Percentiles rank a stretch among this genome's conserved stretches.
Conservation (phyloP, 2,797 vertebrate genomes). For the Pseudomugil tenellus region DNA sequence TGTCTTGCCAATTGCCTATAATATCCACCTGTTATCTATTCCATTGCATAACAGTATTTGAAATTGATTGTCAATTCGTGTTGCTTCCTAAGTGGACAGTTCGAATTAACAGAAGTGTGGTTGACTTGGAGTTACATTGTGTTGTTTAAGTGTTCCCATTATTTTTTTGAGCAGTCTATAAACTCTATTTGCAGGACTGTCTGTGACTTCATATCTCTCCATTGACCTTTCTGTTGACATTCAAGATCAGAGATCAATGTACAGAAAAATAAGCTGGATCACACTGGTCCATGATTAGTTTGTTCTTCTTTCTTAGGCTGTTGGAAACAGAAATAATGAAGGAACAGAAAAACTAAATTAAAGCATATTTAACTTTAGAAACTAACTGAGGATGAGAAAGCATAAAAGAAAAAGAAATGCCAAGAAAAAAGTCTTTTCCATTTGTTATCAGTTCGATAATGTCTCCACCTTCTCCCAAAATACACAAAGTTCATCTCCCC, state of each 20-base stretch:
- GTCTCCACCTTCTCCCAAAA: slow-evolving; percentile 28
- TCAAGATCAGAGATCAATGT: slow-evolving; percentile 1
- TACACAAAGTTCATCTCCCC: slow-evolving; percentile 17
- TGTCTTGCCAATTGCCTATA: too few species aligned
- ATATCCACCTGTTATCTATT: too few species aligned
- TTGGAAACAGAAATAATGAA: not conserved
- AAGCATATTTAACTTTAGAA: not conserved
- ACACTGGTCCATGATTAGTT: not conserved
- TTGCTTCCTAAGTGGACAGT: too few species aligned
- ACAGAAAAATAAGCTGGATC: not conserved
- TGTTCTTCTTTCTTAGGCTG: not conserved
- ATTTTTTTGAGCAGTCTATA: too few species aligned
- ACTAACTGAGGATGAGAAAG: not conserved
- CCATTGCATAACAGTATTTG: too few species aligned
- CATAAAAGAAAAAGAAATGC: not conserved
- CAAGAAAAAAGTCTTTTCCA: slow-evolving; percentile 14
- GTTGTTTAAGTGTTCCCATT: too few species aligned
- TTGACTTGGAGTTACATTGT: too few species aligned
- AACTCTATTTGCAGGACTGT: slow-evolving; percentile 9
- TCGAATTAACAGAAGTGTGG: too few species aligned
- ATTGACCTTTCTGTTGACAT: slow-evolving; percentile 20
- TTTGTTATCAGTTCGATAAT: slow-evolving; percentile 1
- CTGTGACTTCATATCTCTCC: not conserved
- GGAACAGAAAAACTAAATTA: not conserved
- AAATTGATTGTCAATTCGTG: too few species aligned